Conservation (phyloP, 2,888 invertebrate species). For the Lasioglossum malachurum region DNA sequence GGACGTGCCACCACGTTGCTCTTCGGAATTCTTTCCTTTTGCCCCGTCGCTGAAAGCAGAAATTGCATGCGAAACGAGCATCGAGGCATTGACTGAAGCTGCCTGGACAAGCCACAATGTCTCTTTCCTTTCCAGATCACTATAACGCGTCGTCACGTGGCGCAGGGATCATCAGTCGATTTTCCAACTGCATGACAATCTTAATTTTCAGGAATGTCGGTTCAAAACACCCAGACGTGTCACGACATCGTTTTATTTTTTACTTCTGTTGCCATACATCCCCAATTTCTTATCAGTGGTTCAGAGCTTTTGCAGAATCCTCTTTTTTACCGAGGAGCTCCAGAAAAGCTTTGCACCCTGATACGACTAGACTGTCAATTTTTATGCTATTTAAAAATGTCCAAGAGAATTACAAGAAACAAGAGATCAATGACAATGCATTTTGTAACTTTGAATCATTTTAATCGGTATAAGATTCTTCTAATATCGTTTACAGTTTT, state of each 20-base stretch:
- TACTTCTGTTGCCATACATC: background rate
- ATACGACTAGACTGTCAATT: background rate
- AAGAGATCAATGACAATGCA: no score
- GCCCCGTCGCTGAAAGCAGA: background rate
- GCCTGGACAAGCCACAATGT: background rate
- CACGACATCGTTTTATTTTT: constrained; percentile 5
- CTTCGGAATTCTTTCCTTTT: constrained; percentile 3
- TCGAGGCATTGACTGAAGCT: constrained; percentile 14
- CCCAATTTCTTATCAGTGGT: background rate
- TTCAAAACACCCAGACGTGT: constrained; percentile 41
- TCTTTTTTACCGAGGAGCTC: no score
- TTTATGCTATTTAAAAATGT: background rate
- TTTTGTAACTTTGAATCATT: no score
- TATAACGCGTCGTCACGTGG: background rate
- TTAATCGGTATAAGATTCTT: background rate
- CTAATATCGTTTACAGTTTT: background rate
- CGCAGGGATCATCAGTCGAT: background rate
- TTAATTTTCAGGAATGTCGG: constrained; percentile 15
- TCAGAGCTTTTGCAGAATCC: background rate
- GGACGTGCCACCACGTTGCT: constrained; percentile 72
- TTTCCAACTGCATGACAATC: constrained; percentile 30
- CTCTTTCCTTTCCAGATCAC: background rate
- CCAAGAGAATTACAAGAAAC: background rate
- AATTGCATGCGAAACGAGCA: constrained; percentile 27
- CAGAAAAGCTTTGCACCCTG: background rate